Conservation (phyloP, 2,113 vertebrate genomes). For the Electrona antarctica region DNA sequence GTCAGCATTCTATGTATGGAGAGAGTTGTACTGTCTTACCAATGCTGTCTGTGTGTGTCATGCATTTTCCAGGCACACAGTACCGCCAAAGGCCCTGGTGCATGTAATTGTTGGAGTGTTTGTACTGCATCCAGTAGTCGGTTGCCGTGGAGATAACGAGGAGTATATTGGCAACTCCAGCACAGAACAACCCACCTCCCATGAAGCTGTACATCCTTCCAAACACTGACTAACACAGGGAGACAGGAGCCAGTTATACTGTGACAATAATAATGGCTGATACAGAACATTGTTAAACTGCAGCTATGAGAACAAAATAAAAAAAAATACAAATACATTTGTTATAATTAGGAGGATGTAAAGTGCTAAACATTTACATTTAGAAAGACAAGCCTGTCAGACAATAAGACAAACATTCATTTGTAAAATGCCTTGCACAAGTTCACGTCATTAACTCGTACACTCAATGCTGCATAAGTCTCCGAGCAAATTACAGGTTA, state of each 20-base stretch:
- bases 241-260: background rate
- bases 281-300: conserved; percentile 1
- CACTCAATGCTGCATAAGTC: background rate
- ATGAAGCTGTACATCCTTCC: conserved; percentile 84
- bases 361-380: background rate
- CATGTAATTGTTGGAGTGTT: conserved; percentile 80
- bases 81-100: conserved; percentile 84
- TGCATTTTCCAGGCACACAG: conserved; percentile 81
- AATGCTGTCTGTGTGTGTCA: conserved; percentile 81
- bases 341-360: background rate
- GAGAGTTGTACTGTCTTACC: conserved; percentile 64
- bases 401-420: background rate
- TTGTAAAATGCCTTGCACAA: background rate
- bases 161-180: conserved; percentile 81
- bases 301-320: conserved; percentile 37
- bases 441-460: background rate
- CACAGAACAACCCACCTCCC: conserved; percentile 84
- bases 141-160: conserved; percentile 82
- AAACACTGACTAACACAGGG: conserved; percentile 49
- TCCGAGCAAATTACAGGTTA: no score
- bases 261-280: conserved; percentile 41
- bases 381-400: background rate
- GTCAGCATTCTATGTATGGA: background rate
- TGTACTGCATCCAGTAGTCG: conserved; percentile 85
- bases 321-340: conserved; percentile 23